Conservation (phyloP, 1,140 invertebrate genomes). For the Leptopilina boulardi region DNA sequence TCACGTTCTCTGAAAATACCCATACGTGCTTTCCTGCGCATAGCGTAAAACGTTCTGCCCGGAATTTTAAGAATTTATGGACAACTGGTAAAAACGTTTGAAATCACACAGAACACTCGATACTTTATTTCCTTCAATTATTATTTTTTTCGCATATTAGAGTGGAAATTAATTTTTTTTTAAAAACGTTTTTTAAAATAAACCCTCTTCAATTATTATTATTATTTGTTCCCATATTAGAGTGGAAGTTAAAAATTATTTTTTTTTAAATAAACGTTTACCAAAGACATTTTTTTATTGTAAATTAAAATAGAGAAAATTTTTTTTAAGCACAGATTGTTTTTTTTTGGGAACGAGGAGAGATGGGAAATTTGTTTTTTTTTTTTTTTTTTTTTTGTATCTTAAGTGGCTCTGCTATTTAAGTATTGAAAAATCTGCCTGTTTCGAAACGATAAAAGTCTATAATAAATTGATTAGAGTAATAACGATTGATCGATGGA, state of each 20-base stretch:
- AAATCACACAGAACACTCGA: neutral
- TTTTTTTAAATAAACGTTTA: too few species aligned
- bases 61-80: constrained; percentile 28
- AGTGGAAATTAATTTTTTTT: neutral
- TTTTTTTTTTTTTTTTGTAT: neutral
- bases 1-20: constrained; percentile 29
- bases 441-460: neutral
- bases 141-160: neutral
- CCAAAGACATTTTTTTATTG: too few species aligned
- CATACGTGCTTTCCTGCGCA: constrained; percentile 26
- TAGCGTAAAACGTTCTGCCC: constrained; percentile 16
- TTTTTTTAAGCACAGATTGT: too few species aligned
- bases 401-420: neutral
- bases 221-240: too few species aligned
- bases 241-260: too few species aligned
- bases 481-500: constrained; percentile 18
- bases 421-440: neutral
- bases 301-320: too few species aligned
- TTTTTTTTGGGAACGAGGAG: neutral
- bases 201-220: too few species aligned
- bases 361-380: neutral
- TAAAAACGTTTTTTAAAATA: too few species aligned
- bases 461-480: constrained; percentile 30
- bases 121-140: neutral
- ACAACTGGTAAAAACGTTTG: neutral